Evolutionary conservation across 2,888 invertebrate genomes (phyloP).

Genomic region (Eristalinus aeneus): DNA sequence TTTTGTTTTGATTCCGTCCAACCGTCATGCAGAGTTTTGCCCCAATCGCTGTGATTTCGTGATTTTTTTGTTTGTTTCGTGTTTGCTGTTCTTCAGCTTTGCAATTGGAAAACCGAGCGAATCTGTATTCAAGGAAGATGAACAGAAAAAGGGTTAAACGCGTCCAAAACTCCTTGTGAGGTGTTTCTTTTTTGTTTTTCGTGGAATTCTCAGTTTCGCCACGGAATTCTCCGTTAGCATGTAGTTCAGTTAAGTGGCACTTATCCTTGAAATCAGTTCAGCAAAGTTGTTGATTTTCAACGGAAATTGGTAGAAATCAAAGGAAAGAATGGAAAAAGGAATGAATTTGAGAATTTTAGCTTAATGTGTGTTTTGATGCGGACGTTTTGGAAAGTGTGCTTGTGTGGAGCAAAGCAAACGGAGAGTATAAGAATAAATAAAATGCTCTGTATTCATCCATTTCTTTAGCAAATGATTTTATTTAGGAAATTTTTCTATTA

Average conservation of each 20-base stretch:
- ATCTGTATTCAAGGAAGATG: background rate
- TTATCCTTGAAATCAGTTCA: constrained; percentile 20
- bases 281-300: background rate
- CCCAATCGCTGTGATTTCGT: constrained; percentile 10
- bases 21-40: constrained; percentile 6
- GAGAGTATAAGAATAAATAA: too few species aligned
- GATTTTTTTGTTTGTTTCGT: background rate
- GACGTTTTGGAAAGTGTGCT: too few species aligned
- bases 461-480: too few species aligned
- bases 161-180: constrained; percentile 13
- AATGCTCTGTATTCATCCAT: too few species aligned
- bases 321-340: too few species aligned
- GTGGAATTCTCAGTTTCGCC: too few species aligned
- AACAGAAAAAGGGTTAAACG: constrained; percentile 7
- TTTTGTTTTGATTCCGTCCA: constrained; percentile 44
- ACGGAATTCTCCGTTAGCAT: background rate
- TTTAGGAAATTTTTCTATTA: too few species aligned
- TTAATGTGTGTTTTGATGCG: too few species aligned
- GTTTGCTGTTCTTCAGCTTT: background rate
- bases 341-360: too few species aligned
- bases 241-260: background rate
- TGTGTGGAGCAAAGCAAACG: too few species aligned
- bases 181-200: too few species aligned
- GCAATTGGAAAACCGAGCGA: background rate
- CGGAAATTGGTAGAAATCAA: background rate